These are phyloP conservation scores for Accipiter virgatus DNA, from an alignment of 2,113 vertebrate genomes.

Conservation along the genomic window DNA sequence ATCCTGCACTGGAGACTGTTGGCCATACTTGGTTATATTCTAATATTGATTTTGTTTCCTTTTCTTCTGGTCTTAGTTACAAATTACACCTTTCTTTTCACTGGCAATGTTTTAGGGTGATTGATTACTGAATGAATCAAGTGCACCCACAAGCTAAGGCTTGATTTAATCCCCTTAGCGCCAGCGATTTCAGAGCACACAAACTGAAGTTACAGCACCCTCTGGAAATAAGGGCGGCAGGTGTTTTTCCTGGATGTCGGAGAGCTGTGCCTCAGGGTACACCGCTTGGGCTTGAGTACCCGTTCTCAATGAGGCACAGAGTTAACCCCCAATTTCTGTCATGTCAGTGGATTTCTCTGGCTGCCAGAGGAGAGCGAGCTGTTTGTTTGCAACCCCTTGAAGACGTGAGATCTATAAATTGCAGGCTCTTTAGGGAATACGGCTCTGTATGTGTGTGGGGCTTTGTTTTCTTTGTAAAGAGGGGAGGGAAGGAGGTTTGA, in stretches of 20 bases:
- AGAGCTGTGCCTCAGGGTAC: neutral
- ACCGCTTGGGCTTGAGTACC: neutral
- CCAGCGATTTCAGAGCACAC: neutral
- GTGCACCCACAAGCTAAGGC: neutral
- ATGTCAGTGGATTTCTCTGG: neutral
- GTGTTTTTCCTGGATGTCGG: neutral
- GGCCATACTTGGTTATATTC: conserved; percentile 25
- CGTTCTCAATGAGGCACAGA: neutral
- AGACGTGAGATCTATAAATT: neutral
- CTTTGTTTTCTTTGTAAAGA: neutral
- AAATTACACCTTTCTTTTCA: conserved; percentile 6
- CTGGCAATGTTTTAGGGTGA: conserved; percentile 40
- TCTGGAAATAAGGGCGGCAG: neutral
- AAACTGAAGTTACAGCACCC: neutral
- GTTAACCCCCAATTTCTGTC: neutral
- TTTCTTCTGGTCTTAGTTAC: conserved; percentile 35
- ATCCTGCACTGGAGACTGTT: neutral
- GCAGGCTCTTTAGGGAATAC: neutral
- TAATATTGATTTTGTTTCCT: conserved; percentile 47
- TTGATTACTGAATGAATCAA: conserved; percentile 30
- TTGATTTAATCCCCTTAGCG: conserved; percentile 24
- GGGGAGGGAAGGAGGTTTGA: neutral
- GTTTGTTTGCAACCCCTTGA: neutral
- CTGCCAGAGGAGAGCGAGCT: neutral
- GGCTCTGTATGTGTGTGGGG: rapidly evolving